Percentiles rank a stretch among this genome's conserved stretches.
Conservation (phyloP, 2,888 invertebrate species). For the Cosmia trapezina region DNA sequence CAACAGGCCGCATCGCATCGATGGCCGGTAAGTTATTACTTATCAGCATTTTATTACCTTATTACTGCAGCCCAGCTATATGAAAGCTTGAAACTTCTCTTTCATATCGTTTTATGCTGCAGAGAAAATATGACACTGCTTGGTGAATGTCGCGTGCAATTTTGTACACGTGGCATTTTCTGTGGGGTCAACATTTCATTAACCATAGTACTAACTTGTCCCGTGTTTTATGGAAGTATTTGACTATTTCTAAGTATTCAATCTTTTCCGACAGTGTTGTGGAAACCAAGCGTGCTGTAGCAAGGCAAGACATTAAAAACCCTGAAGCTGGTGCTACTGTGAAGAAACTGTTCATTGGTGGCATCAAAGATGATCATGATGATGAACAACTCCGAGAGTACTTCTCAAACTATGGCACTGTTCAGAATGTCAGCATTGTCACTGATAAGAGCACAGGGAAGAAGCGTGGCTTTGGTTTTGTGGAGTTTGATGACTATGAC, state of each 20-base stretch:
- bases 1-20: conserved; percentile 97
- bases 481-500: conserved; percentile 99
- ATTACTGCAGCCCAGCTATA: conserved; percentile 86
- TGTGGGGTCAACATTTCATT: conserved; percentile 80
- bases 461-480: conserved; percentile 98
- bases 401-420: conserved; percentile 95
- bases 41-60: not conserved
- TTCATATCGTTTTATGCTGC: conserved; percentile 88
- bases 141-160: conserved; percentile 84
- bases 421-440: conserved; percentile 96
- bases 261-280: conserved; percentile 92
- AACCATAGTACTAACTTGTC: not conserved
- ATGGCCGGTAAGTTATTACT: conserved; percentile 92
- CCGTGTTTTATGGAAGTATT: fast-evolving
- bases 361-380: conserved; percentile 97
- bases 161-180: conserved; percentile 85
- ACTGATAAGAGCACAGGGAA: conserved; percentile 98
- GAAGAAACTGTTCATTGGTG: conserved; percentile 98
- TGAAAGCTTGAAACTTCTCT: conserved; percentile 75
- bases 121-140: conserved; percentile 80
- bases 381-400: conserved; percentile 97
- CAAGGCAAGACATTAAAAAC: conserved; percentile 96
- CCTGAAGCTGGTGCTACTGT: conserved; percentile 98
- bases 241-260: not conserved
- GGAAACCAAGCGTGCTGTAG: conserved; percentile 99